Conservation (phyloP, 2,888 invertebrate species). For the Watsonalla binaria region DNA sequence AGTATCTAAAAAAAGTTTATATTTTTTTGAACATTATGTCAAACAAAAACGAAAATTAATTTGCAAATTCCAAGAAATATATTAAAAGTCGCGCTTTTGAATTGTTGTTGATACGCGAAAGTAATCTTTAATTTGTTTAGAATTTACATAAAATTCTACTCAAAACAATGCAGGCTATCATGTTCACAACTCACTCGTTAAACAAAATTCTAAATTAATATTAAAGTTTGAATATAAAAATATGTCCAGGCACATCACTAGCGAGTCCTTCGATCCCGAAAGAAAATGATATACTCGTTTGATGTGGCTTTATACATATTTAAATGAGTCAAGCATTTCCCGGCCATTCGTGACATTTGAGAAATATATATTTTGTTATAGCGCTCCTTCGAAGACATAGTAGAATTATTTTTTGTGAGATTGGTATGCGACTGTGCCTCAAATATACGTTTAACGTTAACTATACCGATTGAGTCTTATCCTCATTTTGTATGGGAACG, state of each 20-base stretch:
- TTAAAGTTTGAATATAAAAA: neutral
- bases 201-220: neutral
- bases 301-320: constrained; percentile 44
- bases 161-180: no score
- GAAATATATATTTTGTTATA: constrained; percentile 24
- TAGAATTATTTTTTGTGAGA: neutral
- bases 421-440: neutral
- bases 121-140: neutral
- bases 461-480: no score
- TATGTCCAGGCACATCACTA: neutral
- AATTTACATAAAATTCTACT: no score
- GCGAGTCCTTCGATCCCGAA: constrained; percentile 20
- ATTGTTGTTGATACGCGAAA: no score
- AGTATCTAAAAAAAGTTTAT: no score
- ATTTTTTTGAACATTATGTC: no score
- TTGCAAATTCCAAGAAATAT: neutral
- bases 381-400: constrained; percentile 5
- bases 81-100: neutral
- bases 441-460: neutral
- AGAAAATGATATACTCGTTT: constrained; percentile 34
- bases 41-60: neutral
- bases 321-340: constrained; percentile 42
- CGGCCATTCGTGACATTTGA: constrained; percentile 18
- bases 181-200: no score
- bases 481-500: no score